phyloP scores from a whole-genome alignment of 2,888 invertebrate species.

The Chesias legatella region DNA sequence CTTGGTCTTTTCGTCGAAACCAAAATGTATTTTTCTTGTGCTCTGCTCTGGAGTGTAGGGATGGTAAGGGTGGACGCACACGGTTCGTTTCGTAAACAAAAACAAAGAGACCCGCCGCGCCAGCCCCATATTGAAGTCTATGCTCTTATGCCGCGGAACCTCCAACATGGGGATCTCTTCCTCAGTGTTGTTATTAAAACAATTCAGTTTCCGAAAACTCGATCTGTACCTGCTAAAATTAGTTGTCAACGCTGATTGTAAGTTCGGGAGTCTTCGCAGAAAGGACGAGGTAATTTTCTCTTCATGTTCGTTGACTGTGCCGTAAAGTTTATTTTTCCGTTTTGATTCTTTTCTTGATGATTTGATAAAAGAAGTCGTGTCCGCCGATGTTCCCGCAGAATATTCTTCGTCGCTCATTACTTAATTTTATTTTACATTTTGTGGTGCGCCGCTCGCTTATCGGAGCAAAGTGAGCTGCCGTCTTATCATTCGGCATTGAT shows the following conservation, averaged over 20 bases:
- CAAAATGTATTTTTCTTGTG: slow-evolving; percentile 60
- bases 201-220: slow-evolving; percentile 55
- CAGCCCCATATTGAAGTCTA: slow-evolving; percentile 65
- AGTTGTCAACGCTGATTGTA: slow-evolving; percentile 45
- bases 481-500: slow-evolving; percentile 71
- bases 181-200: slow-evolving; percentile 50
- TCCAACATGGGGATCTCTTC: slow-evolving; percentile 53
- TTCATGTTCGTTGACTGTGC: slow-evolving; percentile 29
- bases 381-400: slow-evolving; percentile 43
- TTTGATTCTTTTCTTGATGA: slow-evolving; percentile 23
- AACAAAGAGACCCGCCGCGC: slow-evolving; percentile 67
- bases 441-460: slow-evolving; percentile 43
- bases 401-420: slow-evolving; percentile 62
- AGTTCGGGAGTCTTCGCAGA: slow-evolving; percentile 43
- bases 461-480: slow-evolving; percentile 50
- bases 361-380: slow-evolving; percentile 41
- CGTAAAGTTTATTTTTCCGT: slow-evolving; percentile 21
- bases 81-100: slow-evolving; percentile 62
- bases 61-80: slow-evolving; percentile 69
- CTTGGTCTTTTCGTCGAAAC: slow-evolving; percentile 43
- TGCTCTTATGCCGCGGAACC: slow-evolving; percentile 60
- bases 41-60: slow-evolving; percentile 68
- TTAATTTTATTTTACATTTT: slow-evolving; percentile 50
- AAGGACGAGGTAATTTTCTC: slow-evolving; percentile 26
- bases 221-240: slow-evolving; percentile 49